Evolutionary conservation across 2,888 invertebrate genomes (phyloP).

Genomic region (Dryobotodes eremita): DNA sequence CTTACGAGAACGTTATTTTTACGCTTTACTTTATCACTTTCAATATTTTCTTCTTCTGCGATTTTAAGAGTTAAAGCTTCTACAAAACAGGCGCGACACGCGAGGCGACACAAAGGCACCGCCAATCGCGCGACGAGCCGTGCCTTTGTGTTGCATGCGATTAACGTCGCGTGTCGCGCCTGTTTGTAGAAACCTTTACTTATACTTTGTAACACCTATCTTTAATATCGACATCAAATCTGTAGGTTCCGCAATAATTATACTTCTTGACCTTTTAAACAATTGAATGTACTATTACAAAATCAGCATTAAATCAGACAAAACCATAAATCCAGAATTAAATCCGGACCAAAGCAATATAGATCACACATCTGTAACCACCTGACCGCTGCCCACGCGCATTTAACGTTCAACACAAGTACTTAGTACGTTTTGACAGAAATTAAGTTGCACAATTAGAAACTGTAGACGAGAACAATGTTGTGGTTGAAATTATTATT

Average conservation of each 20-base stretch:
- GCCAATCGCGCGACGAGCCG: too few species aligned
- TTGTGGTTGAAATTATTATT: conserved; percentile 48
- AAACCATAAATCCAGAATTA: conserved; percentile 42
- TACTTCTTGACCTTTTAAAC: conserved; percentile 5
- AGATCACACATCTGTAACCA: conserved; percentile 64
- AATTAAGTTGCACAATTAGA: conserved; percentile 65
- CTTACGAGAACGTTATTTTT: not conserved
- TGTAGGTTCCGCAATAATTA: not conserved
- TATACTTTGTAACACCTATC: not conserved
- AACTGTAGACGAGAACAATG: conserved; percentile 47
- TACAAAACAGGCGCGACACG: too few species aligned
- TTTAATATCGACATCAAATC: not conserved
- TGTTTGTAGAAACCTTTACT: too few species aligned
- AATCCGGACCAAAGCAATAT: conserved; percentile 51
- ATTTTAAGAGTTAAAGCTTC: not conserved
- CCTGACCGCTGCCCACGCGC: conserved; percentile 66
- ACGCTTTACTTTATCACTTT: not conserved
- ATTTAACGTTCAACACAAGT: conserved; percentile 46
- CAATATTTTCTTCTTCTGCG: not conserved
- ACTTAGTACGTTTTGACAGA: conserved; percentile 59
- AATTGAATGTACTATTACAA: conserved; percentile 17
- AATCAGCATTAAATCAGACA: conserved; percentile 32
- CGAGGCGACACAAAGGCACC: too few species aligned
- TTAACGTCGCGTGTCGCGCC: too few species aligned
- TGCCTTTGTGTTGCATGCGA: too few species aligned